These are phyloP conservation scores for Cyclophora punctaria DNA, from an alignment of 2,888 invertebrate genomes.

Conservation along the genomic window DNA sequence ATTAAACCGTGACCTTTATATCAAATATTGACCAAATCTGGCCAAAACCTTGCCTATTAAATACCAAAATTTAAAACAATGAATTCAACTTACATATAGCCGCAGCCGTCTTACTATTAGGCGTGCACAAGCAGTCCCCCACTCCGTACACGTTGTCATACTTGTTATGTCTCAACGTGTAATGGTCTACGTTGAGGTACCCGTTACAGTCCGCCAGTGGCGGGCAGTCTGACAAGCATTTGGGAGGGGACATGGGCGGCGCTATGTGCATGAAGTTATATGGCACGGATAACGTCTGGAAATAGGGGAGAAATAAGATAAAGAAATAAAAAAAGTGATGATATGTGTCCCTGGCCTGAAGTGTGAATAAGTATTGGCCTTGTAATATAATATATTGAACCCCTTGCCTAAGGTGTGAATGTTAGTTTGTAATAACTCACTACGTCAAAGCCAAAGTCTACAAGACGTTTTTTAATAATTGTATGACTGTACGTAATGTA, in stretches of 20 bases:
- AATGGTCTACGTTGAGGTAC: slow-evolving; percentile 83
- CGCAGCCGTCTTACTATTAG: slow-evolving; percentile 96
- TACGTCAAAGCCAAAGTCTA: too few relatives aligned
- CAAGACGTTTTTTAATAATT: too few relatives aligned
- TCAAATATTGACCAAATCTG: too few relatives aligned
- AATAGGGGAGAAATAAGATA: neutral
- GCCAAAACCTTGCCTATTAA: too few relatives aligned
- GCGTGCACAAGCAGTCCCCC: slow-evolving; percentile 92
- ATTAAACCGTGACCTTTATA: too few relatives aligned
- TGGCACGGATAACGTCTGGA: slow-evolving; percentile 59
- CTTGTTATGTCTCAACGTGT: slow-evolving; percentile 84
- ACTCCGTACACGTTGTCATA: slow-evolving; percentile 92
- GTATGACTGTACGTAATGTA: too few relatives aligned
- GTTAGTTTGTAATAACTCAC: too few relatives aligned
- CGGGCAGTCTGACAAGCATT: slow-evolving; percentile 73
- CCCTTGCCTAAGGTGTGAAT: too few relatives aligned
- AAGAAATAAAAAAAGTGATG: neutral
- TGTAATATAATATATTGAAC: too few relatives aligned
- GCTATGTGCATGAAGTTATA: slow-evolving; percentile 91
- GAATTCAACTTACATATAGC: slow-evolving; percentile 82
- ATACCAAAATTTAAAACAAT: too few relatives aligned
- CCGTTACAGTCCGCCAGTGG: slow-evolving; percentile 81
- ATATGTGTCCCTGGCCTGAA: too few relatives aligned
- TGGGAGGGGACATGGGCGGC: slow-evolving; percentile 90
- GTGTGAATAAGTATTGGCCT: neutral